These are phyloP conservation scores for Hemiscyllium ocellatum DNA, from an alignment of 2,113 vertebrate genomes.

Conservation along the genomic window DNA sequence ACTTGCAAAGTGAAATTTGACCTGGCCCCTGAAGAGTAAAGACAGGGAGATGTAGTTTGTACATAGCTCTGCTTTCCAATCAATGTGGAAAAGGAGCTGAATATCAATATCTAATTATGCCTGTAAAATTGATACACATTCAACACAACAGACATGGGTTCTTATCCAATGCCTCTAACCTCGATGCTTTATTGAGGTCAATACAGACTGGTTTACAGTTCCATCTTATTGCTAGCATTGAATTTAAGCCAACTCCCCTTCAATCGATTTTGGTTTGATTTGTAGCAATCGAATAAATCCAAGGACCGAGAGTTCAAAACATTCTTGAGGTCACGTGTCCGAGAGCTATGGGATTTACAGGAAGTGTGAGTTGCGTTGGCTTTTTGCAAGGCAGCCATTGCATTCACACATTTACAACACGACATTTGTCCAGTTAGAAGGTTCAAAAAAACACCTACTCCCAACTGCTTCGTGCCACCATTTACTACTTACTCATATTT, in stretches of 20 bases:
- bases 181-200: not conserved
- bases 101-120: conserved; percentile 28
- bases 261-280: not conserved
- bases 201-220: not conserved
- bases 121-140: conserved; percentile 8
- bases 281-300: not conserved
- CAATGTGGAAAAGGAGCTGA: not conserved
- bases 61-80: not conserved
- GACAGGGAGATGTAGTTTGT: not conserved
- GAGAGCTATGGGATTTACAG: not conserved
- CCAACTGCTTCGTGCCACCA: not conserved
- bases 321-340: not conserved
- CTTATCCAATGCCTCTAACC: not conserved
- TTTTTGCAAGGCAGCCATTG: not conserved
- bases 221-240: not conserved
- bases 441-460: not conserved
- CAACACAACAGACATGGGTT: not conserved
- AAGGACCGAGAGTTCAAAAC: not conserved
- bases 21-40: not conserved
- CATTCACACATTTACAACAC: not conserved
- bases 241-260: not conserved
- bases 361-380: not conserved
- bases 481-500: not conserved
- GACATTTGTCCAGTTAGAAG: not conserved
- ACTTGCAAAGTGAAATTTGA: not conserved